These are phyloP conservation scores for Bubalus kerabau DNA, from an alignment of 2,113 vertebrate species.

Conservation along the genomic window DNA sequence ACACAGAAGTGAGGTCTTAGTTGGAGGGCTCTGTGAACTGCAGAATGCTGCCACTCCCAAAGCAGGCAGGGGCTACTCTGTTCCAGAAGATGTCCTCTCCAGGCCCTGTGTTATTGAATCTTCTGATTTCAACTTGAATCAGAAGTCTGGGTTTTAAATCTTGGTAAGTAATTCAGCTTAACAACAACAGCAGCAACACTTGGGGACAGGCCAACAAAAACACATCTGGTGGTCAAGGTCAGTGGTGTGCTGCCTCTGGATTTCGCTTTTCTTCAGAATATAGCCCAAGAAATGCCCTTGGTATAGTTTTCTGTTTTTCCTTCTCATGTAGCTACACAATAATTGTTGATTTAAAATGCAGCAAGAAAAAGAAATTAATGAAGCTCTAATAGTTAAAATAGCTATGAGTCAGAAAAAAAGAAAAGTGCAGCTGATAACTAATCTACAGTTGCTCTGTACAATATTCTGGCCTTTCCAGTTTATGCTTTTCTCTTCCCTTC, in stretches of 20 bases:
- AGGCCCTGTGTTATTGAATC: background rate
- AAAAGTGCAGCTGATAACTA: background rate
- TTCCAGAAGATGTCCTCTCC: background rate
- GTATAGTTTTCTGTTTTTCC: background rate
- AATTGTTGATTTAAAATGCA: background rate
- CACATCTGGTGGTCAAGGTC: background rate
- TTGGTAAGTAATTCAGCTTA: background rate
- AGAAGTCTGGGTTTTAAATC: background rate
- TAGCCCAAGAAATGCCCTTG: background rate
- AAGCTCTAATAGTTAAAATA: background rate
- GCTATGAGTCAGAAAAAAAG: background rate
- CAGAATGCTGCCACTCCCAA: too few species aligned
- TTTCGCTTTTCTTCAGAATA: background rate
- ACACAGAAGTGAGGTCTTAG: background rate
- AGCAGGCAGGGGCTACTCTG: background rate
- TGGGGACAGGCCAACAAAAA: background rate
- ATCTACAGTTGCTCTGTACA: background rate
- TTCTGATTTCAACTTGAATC: background rate
- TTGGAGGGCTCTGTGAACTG: too few species aligned
- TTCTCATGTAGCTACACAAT: background rate
- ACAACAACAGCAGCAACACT: background rate
- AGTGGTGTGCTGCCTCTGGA: background rate
- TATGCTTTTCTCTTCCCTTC: background rate
- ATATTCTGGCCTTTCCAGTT: background rate
- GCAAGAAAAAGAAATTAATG: background rate